Evolutionary conservation across 2,888 invertebrate genomes (phyloP).

Genomic region (Andrena bicolor): DNA sequence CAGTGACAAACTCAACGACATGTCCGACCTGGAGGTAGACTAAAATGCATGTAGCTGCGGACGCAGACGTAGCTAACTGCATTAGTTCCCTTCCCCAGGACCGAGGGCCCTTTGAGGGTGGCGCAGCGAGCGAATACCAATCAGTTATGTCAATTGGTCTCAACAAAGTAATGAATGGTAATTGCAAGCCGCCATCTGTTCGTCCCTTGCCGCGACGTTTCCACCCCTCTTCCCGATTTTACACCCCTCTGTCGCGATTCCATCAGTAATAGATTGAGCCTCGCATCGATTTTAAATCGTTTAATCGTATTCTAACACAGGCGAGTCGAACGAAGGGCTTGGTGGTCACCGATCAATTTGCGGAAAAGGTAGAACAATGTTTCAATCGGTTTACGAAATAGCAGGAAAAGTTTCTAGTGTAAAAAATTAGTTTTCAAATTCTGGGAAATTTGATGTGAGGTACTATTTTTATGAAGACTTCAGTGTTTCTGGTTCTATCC

Average conservation of each 20-base stretch:
- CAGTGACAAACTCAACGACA: conserved; percentile 2
- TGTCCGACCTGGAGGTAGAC: conserved; percentile 14
- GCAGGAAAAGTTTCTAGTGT: background rate
- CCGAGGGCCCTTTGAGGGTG: conserved; percentile 76
- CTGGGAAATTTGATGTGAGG: conserved; percentile 3
- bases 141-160: conserved; percentile 84
- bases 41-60: conserved; percentile 50
- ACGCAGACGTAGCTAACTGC: conserved; percentile 74
- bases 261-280: conserved; percentile 40
- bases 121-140: conserved; percentile 80
- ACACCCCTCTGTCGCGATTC: conserved; percentile 18
- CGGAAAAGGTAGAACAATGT: conserved; percentile 31
- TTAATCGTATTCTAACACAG: conserved; percentile 67
- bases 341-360: conserved; percentile 46
- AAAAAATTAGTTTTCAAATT: background rate
- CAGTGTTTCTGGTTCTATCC: no score
- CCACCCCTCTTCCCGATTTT: conserved; percentile 43
- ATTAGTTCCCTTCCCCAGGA: conserved; percentile 70
- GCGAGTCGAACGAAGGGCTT: conserved; percentile 19
- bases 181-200: conserved; percentile 74
- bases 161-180: conserved; percentile 83
- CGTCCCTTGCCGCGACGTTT: conserved; percentile 38
- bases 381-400: background rate
- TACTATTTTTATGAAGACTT: background rate
- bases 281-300: conserved; percentile 71